phyloP scores from a whole-genome alignment of 2,888 invertebrate genomes.

The Brenthis hecate region DNA sequence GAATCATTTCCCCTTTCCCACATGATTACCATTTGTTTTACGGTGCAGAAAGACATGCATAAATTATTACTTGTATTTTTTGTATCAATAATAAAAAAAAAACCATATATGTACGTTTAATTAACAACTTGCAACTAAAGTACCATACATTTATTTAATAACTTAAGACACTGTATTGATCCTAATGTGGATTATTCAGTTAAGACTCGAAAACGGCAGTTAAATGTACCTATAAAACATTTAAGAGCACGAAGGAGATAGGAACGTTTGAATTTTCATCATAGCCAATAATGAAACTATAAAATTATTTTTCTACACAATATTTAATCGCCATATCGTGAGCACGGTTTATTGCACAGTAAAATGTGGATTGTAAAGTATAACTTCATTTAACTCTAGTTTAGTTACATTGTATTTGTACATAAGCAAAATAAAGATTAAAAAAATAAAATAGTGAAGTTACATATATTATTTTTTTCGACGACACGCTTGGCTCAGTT shows the following conservation, averaged over 20 bases:
- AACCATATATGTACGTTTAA: too few relatives aligned
- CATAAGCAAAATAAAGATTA: too few relatives aligned
- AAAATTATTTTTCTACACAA: constrained; percentile 46
- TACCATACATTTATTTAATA: not conserved
- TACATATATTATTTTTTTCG: too few relatives aligned
- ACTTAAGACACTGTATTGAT: not conserved
- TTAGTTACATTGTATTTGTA: constrained; percentile 40
- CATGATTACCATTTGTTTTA: too few relatives aligned
- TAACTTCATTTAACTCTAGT: constrained; percentile 51
- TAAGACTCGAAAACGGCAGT: not conserved
- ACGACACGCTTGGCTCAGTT: too few relatives aligned
- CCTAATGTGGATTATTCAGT: not conserved
- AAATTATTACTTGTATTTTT: too few relatives aligned
- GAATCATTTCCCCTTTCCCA: too few relatives aligned
- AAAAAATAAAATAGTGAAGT: too few relatives aligned
- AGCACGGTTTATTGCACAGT: constrained; percentile 46
- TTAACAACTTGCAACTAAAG: too few relatives aligned
- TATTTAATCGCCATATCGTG: constrained; percentile 49
- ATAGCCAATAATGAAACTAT: constrained; percentile 47
- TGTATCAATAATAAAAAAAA: too few relatives aligned
- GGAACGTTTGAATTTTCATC: constrained; percentile 14
- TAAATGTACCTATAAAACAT: constrained; percentile 14
- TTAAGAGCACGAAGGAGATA: constrained; percentile 14
- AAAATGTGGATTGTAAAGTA: constrained; percentile 42
- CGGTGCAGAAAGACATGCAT: too few relatives aligned